A percentile compares a stretch with the other conserved stretches of the same genome.
Evolutionary conservation across 2,797 vertebrate species (phyloP).

Genomic region (Ciconia nigra): DNA sequence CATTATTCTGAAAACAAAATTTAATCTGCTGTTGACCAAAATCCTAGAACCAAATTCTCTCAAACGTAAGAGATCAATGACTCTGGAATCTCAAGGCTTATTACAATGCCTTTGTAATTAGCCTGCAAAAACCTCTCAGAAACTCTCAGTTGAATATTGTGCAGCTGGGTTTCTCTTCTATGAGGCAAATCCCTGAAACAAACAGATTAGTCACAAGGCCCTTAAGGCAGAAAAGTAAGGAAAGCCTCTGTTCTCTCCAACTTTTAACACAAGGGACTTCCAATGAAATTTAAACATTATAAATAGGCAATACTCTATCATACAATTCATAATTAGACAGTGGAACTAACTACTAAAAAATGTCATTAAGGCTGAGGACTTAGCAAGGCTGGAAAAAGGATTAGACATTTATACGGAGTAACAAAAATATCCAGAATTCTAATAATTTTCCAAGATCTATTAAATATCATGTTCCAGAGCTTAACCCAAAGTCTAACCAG

Average conservation of each 20-base stretch:
- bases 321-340: constrained; percentile 57
- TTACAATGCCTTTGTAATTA: constrained; percentile 49
- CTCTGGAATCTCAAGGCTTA: constrained; percentile 16
- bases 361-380: constrained; percentile 29
- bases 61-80: constrained; percentile 16
- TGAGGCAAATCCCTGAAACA: constrained; percentile 50
- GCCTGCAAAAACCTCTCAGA: constrained; percentile 30
- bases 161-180: constrained; percentile 26
- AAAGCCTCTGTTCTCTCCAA: constrained; percentile 42
- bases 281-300: constrained; percentile 52
- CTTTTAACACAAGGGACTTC: constrained; percentile 12
- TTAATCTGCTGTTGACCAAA: neutral
- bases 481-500: neutral
- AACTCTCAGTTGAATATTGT: constrained; percentile 27
- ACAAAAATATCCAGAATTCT: constrained; percentile 41
- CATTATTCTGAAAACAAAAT: neutral
- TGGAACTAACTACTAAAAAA: constrained; percentile 60
- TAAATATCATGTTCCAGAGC: neutral
- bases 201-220: constrained; percentile 51
- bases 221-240: constrained; percentile 47
- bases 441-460: constrained; percentile 21
- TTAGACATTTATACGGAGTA: constrained; percentile 29
- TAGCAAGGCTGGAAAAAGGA: constrained; percentile 9
- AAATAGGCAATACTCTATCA: constrained; percentile 61
- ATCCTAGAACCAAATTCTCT: neutral